phyloP scores from a whole-genome alignment of 2,113 vertebrate species.

The Pterophyllum scalare region DNA sequence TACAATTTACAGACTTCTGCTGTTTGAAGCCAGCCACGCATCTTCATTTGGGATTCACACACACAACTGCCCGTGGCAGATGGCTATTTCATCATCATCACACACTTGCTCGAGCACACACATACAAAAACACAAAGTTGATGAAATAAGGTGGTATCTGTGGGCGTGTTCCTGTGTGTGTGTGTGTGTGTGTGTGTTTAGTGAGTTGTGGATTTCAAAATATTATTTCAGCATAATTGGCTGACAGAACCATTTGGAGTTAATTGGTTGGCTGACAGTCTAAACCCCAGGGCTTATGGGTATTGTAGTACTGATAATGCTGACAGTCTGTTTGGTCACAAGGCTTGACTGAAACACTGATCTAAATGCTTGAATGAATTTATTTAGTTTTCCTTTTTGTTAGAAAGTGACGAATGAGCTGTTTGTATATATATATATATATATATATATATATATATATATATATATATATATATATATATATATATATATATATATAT shows the following conservation, averaged over 20 bases:
- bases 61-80: slow-evolving; percentile 66
- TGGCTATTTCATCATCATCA: slow-evolving; percentile 73
- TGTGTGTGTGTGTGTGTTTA: background rate
- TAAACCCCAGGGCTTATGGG: slow-evolving; percentile 73
- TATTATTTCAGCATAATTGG: slow-evolving; percentile 72
- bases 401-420: background rate
- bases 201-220: slow-evolving; percentile 45
- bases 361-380: slow-evolving; percentile 35
- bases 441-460: too few relatives aligned
- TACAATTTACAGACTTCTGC: slow-evolving; percentile 61
- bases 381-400: slow-evolving; percentile 2
- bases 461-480: too few relatives aligned
- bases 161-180: background rate
- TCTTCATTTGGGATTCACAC: slow-evolving; percentile 74
- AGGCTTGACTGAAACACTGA: slow-evolving; percentile 52
- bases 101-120: background rate
- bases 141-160: slow-evolving; percentile 39
- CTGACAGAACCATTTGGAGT: slow-evolving; percentile 67
- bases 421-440: too few relatives aligned
- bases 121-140: slow-evolving; percentile 25
- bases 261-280: slow-evolving; percentile 72
- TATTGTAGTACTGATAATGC: slow-evolving; percentile 70
- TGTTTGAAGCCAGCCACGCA: slow-evolving; percentile 64
- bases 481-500: too few relatives aligned
- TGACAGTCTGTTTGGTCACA: slow-evolving; percentile 60